Base-by-base conservation (phyloP, 2,797 vertebrate genomes). In the Eurystomus glaucurus region DNA sequence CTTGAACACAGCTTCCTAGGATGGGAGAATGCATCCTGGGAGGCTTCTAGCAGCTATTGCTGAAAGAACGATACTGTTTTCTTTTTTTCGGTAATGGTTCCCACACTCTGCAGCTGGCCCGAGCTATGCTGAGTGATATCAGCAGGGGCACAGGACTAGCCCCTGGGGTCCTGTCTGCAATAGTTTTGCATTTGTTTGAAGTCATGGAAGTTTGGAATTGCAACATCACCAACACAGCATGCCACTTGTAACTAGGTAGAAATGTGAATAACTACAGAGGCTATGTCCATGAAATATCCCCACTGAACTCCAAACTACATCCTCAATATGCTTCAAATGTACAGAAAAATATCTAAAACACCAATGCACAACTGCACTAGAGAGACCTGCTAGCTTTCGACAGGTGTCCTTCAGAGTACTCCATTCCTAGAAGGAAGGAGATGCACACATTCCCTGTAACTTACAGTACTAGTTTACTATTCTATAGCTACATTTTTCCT, bases 71-170 rank as follows among this genome's bases (percentile, higher is more conserved):
- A 25, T 35, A 50, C 26, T 19, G 13, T 21, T 58, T 54, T 25
- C 2, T 11, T 25, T 43, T 41, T 62, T 60, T 43, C 11, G 5
- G 13, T 51, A 9, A 12, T 31, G 3, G 8, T 74, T 22, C 14
- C 35, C 1, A 4, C 6, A 26, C 12, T 43, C 45, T 64, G 55
- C 13, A 79, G 12, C 25, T 33, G 39, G 25, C 22, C 8, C 62
- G 11, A 14, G 15, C 51, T 21, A 20, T 33, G 23, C 20, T 43
- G 29, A 5, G 5, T 57, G 22, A 48, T 43, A 37, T 6, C 5
- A 39, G 5, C 0, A 0, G 15, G 13, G 18, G 2, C 15, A 78
- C 26, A 37, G 33, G 33, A 72, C 54, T 20, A 46, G 29, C 46
- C 9, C 14, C 18, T 21, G 23, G 18, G 17, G n/a, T 71, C 18